These are phyloP conservation scores for Coleophora flavipennella DNA, from an alignment of 2,888 invertebrate species.

Conservation along the genomic window DNA sequence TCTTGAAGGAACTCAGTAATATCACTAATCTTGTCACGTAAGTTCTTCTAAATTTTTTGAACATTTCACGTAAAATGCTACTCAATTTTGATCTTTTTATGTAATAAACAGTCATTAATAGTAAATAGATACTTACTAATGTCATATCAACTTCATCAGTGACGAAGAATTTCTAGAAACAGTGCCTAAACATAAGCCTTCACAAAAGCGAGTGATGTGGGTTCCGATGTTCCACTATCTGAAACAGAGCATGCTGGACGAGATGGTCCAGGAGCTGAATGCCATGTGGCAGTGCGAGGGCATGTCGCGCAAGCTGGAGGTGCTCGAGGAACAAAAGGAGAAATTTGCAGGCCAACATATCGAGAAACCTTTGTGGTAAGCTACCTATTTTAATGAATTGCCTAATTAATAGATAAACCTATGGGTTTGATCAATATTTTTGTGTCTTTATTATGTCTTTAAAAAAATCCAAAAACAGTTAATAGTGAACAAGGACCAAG, in stretches of 20 bases:
- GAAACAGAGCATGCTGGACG: conserved; percentile 51
- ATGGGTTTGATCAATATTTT: too few relatives aligned
- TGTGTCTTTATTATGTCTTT: too few relatives aligned
- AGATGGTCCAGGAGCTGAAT: conserved; percentile 54
- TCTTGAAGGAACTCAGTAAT: conserved; percentile 56
- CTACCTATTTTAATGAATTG: too few relatives aligned
- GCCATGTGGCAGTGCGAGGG: conserved; percentile 62
- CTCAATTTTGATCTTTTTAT: too few relatives aligned
- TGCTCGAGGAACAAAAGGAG: conserved; percentile 52
- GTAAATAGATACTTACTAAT: too few relatives aligned
- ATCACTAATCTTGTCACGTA: conserved; percentile 55
- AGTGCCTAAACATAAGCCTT: conserved; percentile 52
- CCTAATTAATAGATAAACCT: too few relatives aligned
- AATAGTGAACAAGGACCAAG: too few relatives aligned
- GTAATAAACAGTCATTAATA: too few relatives aligned
- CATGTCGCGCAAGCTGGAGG: conserved; percentile 49
- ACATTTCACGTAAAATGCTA: conserved; percentile 1
- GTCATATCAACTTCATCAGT: conserved; percentile 22
- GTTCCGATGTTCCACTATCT: conserved; percentile 55
- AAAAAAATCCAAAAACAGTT: too few relatives aligned
- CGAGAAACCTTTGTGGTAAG: conserved; percentile 37
- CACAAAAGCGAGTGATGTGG: conserved; percentile 47
- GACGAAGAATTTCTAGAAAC: conserved; percentile 61
- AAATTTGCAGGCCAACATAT: conserved; percentile 41
- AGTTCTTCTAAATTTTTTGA: conserved; percentile 12